Conservation (phyloP, 2,888 invertebrate species). For the Linnaemya tessellans region DNA sequence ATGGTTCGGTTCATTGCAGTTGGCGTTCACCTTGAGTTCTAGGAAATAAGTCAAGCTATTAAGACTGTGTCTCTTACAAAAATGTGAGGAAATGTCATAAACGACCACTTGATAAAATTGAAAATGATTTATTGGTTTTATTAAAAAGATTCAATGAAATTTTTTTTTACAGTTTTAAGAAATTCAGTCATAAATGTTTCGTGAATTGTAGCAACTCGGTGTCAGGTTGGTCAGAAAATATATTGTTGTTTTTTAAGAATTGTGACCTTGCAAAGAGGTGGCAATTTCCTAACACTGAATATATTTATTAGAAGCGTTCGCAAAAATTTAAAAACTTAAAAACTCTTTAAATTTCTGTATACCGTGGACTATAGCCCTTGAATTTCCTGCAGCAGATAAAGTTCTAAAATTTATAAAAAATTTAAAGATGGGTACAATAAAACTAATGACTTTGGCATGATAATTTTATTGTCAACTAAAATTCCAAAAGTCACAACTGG, state of each 20-base stretch:
- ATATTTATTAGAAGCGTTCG: too few relatives aligned
- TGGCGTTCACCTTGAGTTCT: constrained; percentile 60
- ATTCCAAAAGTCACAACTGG: too few relatives aligned
- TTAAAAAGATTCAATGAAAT: not conserved
- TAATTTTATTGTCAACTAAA: too few relatives aligned
- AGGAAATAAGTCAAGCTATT: constrained; percentile 16
- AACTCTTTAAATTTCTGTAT: too few relatives aligned
- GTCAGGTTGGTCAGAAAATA: not conserved
- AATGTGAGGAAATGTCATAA: constrained; percentile 17
- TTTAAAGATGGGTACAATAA: too few relatives aligned
- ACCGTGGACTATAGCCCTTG: too few relatives aligned
- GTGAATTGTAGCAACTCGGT: not conserved
- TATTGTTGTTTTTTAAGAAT: not conserved
- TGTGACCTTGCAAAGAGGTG: too few relatives aligned
- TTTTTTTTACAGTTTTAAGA: not conserved
- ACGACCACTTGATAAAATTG: constrained; percentile 9
- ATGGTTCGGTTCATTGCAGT: constrained; percentile 36
- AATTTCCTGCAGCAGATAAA: too few relatives aligned
- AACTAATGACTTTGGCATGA: too few relatives aligned
- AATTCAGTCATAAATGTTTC: not conserved
- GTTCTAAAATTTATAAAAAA: too few relatives aligned
- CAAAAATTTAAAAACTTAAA: too few relatives aligned
- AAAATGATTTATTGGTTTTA: constrained; percentile 38
- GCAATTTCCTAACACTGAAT: too few relatives aligned
- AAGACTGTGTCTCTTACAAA: constrained; percentile 3